These are phyloP conservation scores for Centropus unirufus DNA, from an alignment of 2,113 vertebrate species.

Conservation along the genomic window DNA sequence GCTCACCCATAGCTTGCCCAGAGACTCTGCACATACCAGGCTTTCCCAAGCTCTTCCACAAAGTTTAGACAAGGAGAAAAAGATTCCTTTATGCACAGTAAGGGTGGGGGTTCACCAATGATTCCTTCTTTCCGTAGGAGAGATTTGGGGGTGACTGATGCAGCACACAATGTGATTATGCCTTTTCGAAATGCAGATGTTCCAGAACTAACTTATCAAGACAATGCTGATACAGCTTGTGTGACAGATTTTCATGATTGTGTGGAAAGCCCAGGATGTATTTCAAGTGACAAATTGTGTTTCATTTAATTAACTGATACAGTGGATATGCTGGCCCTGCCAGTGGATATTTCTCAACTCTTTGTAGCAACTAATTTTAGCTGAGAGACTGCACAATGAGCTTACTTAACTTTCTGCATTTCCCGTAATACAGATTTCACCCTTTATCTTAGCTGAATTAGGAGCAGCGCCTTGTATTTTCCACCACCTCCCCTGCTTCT, in stretches of 20 bases:
- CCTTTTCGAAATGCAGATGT: not conserved
- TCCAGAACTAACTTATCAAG: not conserved
- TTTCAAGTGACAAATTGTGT: not conserved
- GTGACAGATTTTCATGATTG: not conserved
- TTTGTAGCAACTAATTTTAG: not conserved
- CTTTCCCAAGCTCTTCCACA: not conserved
- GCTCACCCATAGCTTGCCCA: fast-evolving
- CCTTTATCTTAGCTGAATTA: not conserved
- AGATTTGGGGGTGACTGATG: not conserved
- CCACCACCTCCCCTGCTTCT: not conserved
- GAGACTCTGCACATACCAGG: not conserved
- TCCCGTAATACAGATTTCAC: not conserved
- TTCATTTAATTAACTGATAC: conserved; percentile 19
- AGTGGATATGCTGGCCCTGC: not conserved
- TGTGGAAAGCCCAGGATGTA: not conserved
- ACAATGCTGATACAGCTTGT: not conserved
- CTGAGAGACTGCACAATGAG: not conserved
- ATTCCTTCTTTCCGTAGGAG: not conserved
- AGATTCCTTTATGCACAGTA: not conserved
- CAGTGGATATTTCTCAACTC: not conserved
- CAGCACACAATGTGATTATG: not conserved
- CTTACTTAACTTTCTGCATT: not conserved
- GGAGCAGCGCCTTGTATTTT: not conserved
- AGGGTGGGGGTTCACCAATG: fast-evolving
- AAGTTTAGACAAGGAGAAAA: not conserved